These are phyloP conservation scores for Tolypeutes matacus DNA, from an alignment of 2,797 vertebrate species.

Conservation along the genomic window DNA sequence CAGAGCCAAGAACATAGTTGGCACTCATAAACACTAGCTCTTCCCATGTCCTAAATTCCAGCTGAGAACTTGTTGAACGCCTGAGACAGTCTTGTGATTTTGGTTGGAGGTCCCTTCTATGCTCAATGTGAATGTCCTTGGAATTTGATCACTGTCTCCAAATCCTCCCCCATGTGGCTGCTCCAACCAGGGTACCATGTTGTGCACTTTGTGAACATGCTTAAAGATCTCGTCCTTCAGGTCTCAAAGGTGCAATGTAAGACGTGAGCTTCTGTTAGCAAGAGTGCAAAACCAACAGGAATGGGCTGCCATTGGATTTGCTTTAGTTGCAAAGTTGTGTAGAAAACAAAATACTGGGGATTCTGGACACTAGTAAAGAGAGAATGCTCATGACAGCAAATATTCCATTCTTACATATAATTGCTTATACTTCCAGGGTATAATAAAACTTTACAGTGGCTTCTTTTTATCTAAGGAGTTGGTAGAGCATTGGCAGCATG, in stretches of 20 bases:
- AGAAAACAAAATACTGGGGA: neutral
- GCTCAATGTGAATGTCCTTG: neutral
- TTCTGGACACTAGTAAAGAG: neutral
- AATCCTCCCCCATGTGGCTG: neutral
- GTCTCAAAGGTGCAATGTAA: neutral
- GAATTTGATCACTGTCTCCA: neutral
- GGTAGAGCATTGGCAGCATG: neutral
- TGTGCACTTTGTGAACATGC: fast-evolving
- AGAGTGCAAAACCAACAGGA: neutral
- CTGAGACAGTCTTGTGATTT: neutral
- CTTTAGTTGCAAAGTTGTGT: neutral
- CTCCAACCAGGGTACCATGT: neutral
- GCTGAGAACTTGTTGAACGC: neutral
- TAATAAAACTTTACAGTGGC: neutral
- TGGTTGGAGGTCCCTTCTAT: neutral
- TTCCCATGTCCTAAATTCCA: neutral
- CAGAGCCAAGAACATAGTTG: neutral
- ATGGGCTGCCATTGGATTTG: neutral
- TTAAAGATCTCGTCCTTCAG: neutral
- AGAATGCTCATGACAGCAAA: neutral
- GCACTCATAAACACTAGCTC: neutral
- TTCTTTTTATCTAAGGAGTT: neutral
- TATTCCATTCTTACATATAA: neutral
- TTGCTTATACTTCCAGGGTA: neutral
- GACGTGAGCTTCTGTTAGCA: neutral